Conservation (phyloP, 2,888 invertebrate species). For the Cerastis rubricosa region DNA sequence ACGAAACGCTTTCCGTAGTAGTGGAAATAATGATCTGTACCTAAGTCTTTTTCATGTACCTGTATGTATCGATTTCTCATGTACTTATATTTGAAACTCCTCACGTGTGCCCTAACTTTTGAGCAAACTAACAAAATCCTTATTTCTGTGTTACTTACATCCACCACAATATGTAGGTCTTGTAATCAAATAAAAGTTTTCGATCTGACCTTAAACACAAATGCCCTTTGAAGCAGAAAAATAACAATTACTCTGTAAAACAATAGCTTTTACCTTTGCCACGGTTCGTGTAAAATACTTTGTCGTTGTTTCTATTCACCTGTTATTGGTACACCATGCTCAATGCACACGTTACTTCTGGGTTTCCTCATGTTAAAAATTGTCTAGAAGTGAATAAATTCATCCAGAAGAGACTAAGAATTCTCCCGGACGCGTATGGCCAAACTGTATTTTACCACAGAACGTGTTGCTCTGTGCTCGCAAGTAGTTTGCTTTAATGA, state of each 20-base stretch:
- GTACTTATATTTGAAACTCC: background rate
- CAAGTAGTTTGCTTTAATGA: too few relatives aligned
- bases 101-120: background rate
- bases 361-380: background rate
- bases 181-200: slow-evolving; percentile 12
- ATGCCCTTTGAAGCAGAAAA: slow-evolving; percentile 56
- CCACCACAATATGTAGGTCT: background rate
- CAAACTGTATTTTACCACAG: too few relatives aligned
- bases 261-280: slow-evolving; percentile 58
- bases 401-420: background rate
- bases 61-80: background rate
- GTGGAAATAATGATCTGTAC: background rate
- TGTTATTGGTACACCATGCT: slow-evolving; percentile 36
- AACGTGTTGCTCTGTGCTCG: too few relatives aligned
- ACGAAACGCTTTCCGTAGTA: background rate
- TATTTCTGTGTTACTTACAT: background rate
- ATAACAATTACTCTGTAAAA: slow-evolving; percentile 46
- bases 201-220: slow-evolving; percentile 3
- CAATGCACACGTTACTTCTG: background rate
- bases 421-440: background rate
- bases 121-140: background rate
- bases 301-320: slow-evolving; percentile 48
- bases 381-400: background rate
- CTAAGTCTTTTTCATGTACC: background rate
- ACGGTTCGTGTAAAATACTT: slow-evolving; percentile 41